These are phyloP conservation scores for Mythimna vitellina DNA, from an alignment of 2,888 invertebrate genomes.

Conservation along the genomic window DNA sequence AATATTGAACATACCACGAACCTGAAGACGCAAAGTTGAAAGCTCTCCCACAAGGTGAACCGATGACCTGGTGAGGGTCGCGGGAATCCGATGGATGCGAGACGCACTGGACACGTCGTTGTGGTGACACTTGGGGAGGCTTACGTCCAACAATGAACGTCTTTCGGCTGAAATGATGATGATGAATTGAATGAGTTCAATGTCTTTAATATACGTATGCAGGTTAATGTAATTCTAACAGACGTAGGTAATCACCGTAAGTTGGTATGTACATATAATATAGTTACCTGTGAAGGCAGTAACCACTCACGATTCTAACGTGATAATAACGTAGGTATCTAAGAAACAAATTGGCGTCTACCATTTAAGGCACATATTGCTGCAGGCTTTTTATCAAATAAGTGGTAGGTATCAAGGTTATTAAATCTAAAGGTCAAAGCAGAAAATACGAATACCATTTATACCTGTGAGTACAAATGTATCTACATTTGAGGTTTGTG, in stretches of 20 bases:
- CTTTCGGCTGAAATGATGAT: no score
- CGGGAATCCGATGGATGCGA: no score
- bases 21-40: no score
- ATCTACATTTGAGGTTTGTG: slow-evolving; percentile 4
- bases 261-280: slow-evolving; percentile 13
- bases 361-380: slow-evolving; percentile 53
- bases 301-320: slow-evolving; percentile 59
- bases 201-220: background rate
- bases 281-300: slow-evolving; percentile 15
- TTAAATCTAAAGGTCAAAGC: slow-evolving; percentile 50
- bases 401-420: slow-evolving; percentile 39
- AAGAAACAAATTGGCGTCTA: slow-evolving; percentile 53
- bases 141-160: no score
- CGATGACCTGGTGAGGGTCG: no score
- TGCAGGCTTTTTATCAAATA: slow-evolving; percentile 51
- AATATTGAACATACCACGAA: no score
- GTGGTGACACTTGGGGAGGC: no score
- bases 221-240: slow-evolving; percentile 13
- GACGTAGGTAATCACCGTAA: slow-evolving; percentile 13
- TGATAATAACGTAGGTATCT: slow-evolving; percentile 51
- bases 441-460: slow-evolving; percentile 26
- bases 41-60: no score
- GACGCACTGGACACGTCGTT: no score
- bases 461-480: background rate
- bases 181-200: slow-evolving; percentile 9